Conservation (phyloP, 2,113 vertebrate species). For the Triplophysa siluroides region DNA sequence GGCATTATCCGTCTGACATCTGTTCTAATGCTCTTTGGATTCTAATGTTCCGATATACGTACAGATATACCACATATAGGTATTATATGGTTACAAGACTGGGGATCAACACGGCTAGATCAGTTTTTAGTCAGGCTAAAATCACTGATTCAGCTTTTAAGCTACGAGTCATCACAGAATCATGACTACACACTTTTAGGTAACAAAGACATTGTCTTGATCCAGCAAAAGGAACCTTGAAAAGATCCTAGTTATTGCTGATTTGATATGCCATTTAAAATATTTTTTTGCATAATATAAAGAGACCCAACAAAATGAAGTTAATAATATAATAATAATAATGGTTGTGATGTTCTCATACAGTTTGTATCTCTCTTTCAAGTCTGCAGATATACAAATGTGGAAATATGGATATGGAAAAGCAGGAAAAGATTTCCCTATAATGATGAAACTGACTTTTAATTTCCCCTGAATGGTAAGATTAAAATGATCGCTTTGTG, state of each 20-base stretch:
- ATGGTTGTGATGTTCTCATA: too few species aligned
- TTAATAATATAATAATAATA: background rate
- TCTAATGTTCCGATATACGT: background rate
- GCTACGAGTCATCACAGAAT: background rate
- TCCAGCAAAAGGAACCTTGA: slow-evolving; percentile 29
- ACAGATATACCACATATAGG: background rate
- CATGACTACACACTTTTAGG: slow-evolving; percentile 1
- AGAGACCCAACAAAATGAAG: slow-evolving; percentile 8
- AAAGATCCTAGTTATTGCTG: slow-evolving; percentile 58
- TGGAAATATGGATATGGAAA: too few species aligned
- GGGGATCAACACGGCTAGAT: slow-evolving; percentile 4
- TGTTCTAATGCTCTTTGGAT: slow-evolving; percentile 15
- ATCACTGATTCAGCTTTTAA: background rate
- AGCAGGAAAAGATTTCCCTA: background rate
- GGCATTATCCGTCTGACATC: slow-evolving; percentile 5
- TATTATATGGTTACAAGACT: background rate
- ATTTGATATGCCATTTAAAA: slow-evolving; percentile 55
- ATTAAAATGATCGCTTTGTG: background rate
- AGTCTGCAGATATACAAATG: background rate
- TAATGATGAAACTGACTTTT: background rate
- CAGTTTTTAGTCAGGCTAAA: slow-evolving; percentile 5
- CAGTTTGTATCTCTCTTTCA: background rate
- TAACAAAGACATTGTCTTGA: slow-evolving; percentile 39
- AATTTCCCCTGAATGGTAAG: background rate
- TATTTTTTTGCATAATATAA: slow-evolving; percentile 59